phyloP scores from a whole-genome alignment of 37 sponge, comb jelly and placozoan genomes.

The Agelas oroides region DNA sequence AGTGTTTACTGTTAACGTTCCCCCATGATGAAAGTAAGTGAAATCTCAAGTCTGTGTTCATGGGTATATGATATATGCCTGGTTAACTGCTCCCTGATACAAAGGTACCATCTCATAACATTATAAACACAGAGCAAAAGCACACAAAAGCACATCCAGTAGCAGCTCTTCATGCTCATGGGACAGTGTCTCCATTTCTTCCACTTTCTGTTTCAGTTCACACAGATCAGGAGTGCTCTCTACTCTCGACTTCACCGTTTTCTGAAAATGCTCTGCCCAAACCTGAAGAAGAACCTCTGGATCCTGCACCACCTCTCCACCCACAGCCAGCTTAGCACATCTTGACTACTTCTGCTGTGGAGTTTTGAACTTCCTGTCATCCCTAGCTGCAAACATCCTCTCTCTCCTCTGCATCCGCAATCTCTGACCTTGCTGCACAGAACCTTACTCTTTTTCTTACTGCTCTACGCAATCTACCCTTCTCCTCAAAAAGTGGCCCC shows the following conservation, averaged over 20 bases:
- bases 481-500: constrained; percentile 36
- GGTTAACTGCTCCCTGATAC: too few species aligned
- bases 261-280: too few species aligned
- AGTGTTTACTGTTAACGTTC: too few species aligned
- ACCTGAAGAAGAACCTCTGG: constrained; percentile 2
- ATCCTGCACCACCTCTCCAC: constrained; percentile 16
- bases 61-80: not conserved
- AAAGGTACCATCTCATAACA: too few species aligned
- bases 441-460: constrained; percentile 13
- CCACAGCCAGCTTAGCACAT: constrained; percentile 20
- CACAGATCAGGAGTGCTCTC: too few species aligned
- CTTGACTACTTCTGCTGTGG: constrained; percentile 13
- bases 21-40: too few species aligned
- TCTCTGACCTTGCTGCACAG: constrained; percentile 13
- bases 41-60: too few species aligned
- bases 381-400: not conserved
- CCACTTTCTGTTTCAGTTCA: too few species aligned
- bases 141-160: not conserved
- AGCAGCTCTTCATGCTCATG: too few species aligned
- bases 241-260: too few species aligned
- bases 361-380: not conserved
- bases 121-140: not conserved
- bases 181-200: too few species aligned
- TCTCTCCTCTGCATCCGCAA: constrained; percentile 3
- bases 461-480: not conserved